These are phyloP conservation scores for Pagrus major DNA, from an alignment of 2,113 vertebrate species.

Conservation along the genomic window DNA sequence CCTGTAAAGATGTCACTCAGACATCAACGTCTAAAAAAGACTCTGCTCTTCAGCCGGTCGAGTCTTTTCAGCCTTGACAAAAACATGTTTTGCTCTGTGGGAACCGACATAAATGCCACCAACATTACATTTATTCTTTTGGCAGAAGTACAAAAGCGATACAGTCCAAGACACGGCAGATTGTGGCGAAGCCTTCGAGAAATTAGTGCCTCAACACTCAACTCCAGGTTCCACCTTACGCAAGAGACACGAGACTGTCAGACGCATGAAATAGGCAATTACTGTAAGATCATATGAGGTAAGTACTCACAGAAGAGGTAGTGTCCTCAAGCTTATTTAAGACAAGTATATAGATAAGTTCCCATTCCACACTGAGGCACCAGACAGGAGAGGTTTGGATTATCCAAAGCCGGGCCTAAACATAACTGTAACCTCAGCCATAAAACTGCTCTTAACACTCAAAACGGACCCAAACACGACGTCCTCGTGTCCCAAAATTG, in stretches of 20 bases:
- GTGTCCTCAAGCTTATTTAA: neutral
- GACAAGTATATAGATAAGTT: neutral
- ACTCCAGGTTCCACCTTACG: neutral
- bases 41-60: no score
- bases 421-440: neutral
- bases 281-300: neutral
- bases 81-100: no score
- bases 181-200: neutral
- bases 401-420: neutral
- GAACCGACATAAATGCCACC: conserved; percentile 1
- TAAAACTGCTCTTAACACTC: neutral
- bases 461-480: neutral
- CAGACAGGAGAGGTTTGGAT: neutral
- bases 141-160: neutral
- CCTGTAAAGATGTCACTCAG: no score
- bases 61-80: no score
- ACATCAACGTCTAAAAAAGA: no score
- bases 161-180: neutral
- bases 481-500: neutral
- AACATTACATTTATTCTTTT: neutral
- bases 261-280: neutral
- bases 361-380: neutral
- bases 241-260: neutral
- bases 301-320: neutral
- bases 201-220: neutral